These are phyloP conservation scores for Isotomurus palustris DNA, from an alignment of 2,888 invertebrate species.

Conservation along the genomic window DNA sequence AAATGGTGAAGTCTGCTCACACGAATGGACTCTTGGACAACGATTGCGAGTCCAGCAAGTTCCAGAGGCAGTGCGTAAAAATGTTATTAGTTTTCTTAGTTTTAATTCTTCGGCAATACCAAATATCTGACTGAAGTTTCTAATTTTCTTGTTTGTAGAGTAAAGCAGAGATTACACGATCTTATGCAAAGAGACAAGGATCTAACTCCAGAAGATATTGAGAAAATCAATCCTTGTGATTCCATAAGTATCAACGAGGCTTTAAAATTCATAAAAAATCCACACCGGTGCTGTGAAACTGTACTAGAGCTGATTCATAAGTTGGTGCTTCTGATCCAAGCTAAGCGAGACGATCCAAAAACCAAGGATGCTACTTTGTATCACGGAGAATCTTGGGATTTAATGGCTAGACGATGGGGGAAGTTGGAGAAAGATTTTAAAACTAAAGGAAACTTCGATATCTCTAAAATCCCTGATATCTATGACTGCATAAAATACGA, in stretches of 20 bases:
- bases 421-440: conserved; percentile 98
- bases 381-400: conserved; percentile 92
- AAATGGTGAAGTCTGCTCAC: conserved; percentile 99
- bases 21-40: conserved; percentile 92
- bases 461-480: conserved; percentile 98
- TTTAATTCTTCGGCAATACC: neutral
- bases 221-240: conserved; percentile 83
- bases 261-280: conserved; percentile 92
- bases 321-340: conserved; percentile 75
- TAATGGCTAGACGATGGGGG: conserved; percentile 95
- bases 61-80: conserved; percentile 78
- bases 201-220: conserved; percentile 76
- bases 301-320: conserved; percentile 83
- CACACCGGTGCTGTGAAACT: conserved; percentile 84
- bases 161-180: conserved; percentile 89
- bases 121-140: no score
- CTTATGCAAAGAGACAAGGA: conserved; percentile 85
- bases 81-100: conserved; percentile 6
- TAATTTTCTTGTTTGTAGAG: conserved; percentile 68
- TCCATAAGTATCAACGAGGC: conserved; percentile 89
- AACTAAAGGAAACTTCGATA: conserved; percentile 88
- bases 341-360: conserved; percentile 82
- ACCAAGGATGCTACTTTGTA: conserved; percentile 90
- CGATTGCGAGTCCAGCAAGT: conserved; percentile 94
- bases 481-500: conserved; percentile 99